A percentile compares a stretch with the other conserved stretches of the same genome.
Conservation (phyloP, 2,113 vertebrate genomes). For the Xenopus tropicalis region UCB_Xtro_10.0 CM004443.2:165627001-165627500, state of each 20-base stretch:
- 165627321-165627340: constrained; percentile 34
- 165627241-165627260: constrained; percentile 25
- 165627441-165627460: background rate
- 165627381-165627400: constrained; percentile 23
- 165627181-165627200: constrained; percentile 27
- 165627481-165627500: no score
- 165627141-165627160: constrained; percentile 20
- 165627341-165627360: constrained; percentile 24
- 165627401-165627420: constrained; percentile 11
- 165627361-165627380: constrained; percentile 32
- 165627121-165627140: constrained; percentile 19
- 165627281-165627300: constrained; percentile 43
- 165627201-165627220: constrained; percentile 34
- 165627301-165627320: constrained; percentile 45
- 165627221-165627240: constrained; percentile 43
- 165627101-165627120: background rate
- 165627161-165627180: constrained; percentile 26
- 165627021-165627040: no score
- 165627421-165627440: background rate
- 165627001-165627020: no score
- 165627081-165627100: no score
- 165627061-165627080: no score
- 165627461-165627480: background rate
- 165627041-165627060: no score
- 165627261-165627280: constrained; percentile 31